Evolutionary conservation across 2,888 invertebrate genomes (phyloP), one percentile per base, ranked within the genome.

Genomic region (Oscheius sp.): DNA sequence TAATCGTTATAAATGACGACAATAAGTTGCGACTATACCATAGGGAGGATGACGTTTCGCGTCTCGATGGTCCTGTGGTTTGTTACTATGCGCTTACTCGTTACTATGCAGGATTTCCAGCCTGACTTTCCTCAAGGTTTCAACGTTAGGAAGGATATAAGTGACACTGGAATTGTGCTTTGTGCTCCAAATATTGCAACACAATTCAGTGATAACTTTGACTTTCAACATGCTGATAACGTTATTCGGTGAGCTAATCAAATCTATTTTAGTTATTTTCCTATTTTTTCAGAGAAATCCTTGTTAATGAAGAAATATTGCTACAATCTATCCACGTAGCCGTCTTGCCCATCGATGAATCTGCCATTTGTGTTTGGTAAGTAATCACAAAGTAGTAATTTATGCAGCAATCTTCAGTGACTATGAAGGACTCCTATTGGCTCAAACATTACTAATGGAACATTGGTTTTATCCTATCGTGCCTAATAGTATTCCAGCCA

Each of bases 121-220:
- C 29, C 39, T 3, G 45, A 67, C 17, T 83, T 82, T 65, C 37
- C 71, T 15, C 69, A 71, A 17, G 74, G 72, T 8, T 71, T 75
- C 17, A 65, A 72, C 8, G 73, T 84, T 45, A 80, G 84, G 12
- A 61, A 74, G n/a, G 84, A 84, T 55, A 25, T 84, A 8, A 63
- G 69, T n/a, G 63, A 70, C 20, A 75, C 74, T 2, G 84, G 83
- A 52, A 82, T 82, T 29, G 76, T 77, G 1, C 57, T 84, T 23
- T 84, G 84, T 63, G 76, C 74, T n/a, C 45, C 72, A 10, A 70
- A 80, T 39, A 72, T 84, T 31, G 65, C 73, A 15, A 76, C 75
- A 17, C 81, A 80, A 65, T 84, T 84, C 73, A 69, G 65, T 20
- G 84, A 82, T 58, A 84, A 85, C 65, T 85, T 82, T 55, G 85